A percentile compares a stretch with the other conserved stretches of the same genome.
Conservation (phyloP, 2,888 invertebrate genomes). For the Muschampia plurimacula region DNA sequence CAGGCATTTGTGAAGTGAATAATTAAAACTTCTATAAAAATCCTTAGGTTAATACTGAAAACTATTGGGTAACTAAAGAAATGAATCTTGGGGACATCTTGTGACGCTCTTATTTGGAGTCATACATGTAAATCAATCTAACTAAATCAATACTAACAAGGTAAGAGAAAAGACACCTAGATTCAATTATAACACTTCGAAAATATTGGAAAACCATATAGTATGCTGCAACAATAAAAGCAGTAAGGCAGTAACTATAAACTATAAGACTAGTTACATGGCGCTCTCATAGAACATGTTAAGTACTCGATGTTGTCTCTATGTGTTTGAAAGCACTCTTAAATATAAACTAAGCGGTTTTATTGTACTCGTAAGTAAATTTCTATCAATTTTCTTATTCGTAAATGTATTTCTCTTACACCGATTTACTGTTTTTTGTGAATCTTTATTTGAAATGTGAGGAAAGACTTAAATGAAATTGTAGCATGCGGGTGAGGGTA, state of each 20-base stretch:
- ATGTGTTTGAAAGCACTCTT: neutral
- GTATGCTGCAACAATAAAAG: neutral
- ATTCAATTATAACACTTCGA: neutral
- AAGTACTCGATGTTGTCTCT: neutral
- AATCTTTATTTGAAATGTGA: slow-evolving; percentile 1
- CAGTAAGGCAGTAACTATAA: neutral
- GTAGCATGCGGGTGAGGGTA: slow-evolving; percentile 15
- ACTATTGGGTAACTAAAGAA: neutral
- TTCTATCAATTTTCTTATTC: neutral
- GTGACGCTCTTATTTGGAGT: too few species aligned
- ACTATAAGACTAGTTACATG: too few species aligned
- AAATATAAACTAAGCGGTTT: neutral
- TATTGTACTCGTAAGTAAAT: neutral
- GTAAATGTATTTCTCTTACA: neutral
- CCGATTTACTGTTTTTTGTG: neutral
- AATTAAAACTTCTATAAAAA: neutral
- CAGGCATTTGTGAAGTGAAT: too few species aligned
- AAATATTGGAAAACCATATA: too few species aligned
- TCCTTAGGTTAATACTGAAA: neutral
- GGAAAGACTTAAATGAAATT: slow-evolving; percentile 3
- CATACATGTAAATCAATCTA: too few species aligned
- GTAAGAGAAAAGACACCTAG: neutral
- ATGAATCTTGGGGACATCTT: neutral
- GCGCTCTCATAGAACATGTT: too few species aligned
- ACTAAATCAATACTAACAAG: neutral